Base-by-base conservation (phyloP, 2,888 invertebrate species). In the Ennomos quercinarius region DNA sequence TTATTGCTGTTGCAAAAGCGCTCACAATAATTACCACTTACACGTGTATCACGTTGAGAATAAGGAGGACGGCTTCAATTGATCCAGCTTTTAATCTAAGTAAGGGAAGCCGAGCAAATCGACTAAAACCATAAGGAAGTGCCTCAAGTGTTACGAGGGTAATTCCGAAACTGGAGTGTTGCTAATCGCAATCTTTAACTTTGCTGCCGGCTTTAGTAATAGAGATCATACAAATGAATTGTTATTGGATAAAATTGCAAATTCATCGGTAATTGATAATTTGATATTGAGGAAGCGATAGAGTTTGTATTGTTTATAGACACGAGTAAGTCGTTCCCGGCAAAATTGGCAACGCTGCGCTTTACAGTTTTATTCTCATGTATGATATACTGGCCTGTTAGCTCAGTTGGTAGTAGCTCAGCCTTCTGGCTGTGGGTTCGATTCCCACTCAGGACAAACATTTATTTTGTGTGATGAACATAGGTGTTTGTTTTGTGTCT, bases 41-140 rank as follows among this genome's bases (percentile, higher is more conserved):
- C 70, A 62, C 63, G 61, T 66, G 61, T 67, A 50, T 49, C 52
- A 63, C 53, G 66, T 68, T 58, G 63, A 57, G 56, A 67, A 58
- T 45, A 58, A 45, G 52, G 39, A 34, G 60, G 51, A 48, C 44
- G 60, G 46, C 35, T 38, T 58, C 59, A 61, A 67, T 67, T 66
- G 64, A 69, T 68, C 63, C 48, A 42, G 47, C 61, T 58, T 71
- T 67, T 66, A 67, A 70, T 69, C 62, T 66, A 53, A 54, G 55
- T 55, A 45, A 59, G 46, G 51, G 45, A 57, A 64, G 52, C 53
- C 56, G 50, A 57, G 46, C 39, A 61, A 66, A 73, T 64, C 61
- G 57, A 63, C 39, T n/a, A 39, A 57, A 50, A 71, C 51, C 67
- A 66, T 65, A 47, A 55, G 53, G 49, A 70, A 65, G 46, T 57